These are phyloP conservation scores for Lasiurus borealis DNA, from an alignment of 2,113 vertebrate genomes.

Conservation along the genomic window DNA sequence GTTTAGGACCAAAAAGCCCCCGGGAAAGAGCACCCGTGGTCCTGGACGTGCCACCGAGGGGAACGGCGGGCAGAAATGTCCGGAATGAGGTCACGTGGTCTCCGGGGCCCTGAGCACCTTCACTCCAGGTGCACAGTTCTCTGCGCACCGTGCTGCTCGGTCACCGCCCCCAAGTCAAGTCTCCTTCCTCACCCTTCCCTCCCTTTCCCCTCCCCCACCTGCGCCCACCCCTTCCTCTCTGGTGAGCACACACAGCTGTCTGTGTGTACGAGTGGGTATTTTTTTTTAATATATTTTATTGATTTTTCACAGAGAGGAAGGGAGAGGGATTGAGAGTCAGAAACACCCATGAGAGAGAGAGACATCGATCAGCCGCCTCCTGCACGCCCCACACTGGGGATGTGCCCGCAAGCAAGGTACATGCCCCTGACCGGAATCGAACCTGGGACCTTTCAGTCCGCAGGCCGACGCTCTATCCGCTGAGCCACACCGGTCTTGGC, in stretches of 20 bases:
- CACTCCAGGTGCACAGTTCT: not conserved
- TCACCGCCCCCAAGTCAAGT: not conserved
- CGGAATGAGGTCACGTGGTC: fast-evolving
- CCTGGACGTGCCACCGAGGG: not conserved
- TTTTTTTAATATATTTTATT: too few relatives aligned
- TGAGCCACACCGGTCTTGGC: too few relatives aligned
- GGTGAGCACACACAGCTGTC: not conserved
- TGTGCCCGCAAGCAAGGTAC: too few relatives aligned
- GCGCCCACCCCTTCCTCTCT: not conserved
- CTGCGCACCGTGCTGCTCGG: not conserved
- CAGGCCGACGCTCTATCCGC: too few relatives aligned
- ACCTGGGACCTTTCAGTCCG: too few relatives aligned
- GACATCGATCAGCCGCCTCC: too few relatives aligned
- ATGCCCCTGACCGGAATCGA: too few relatives aligned
- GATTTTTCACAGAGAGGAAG: too few relatives aligned
- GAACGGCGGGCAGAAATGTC: too few relatives aligned
- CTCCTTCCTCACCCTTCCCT: not conserved
- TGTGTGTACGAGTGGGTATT: not conserved
- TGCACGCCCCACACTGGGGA: too few relatives aligned
- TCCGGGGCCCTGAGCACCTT: fast-evolving
- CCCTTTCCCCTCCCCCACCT: not conserved
- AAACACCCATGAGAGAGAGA: too few relatives aligned
- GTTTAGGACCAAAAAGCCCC: not conserved
- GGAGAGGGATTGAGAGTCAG: too few relatives aligned
- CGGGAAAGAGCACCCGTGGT: not conserved